A percentile compares a stretch with the other conserved stretches of the same genome.
These are phyloP conservation scores for Drosophila neotestacea DNA, from an alignment of 2,888 invertebrate species.

Conservation along the genomic window DNA sequence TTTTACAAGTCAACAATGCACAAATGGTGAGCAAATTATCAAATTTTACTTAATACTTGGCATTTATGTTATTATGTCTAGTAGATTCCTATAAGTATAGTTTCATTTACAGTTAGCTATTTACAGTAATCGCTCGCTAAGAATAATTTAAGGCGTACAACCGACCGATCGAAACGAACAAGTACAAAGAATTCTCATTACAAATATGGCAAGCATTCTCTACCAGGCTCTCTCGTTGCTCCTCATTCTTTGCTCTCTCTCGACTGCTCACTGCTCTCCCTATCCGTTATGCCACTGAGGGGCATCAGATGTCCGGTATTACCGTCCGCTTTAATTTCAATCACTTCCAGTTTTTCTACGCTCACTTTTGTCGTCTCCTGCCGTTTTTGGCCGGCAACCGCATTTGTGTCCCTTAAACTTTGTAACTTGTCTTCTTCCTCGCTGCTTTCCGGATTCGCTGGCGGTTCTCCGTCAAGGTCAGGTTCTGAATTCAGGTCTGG, in stretches of 20 bases:
- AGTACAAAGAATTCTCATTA: conserved; percentile 63
- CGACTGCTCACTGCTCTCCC: conserved; percentile 23
- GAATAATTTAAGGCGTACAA: conserved; percentile 63
- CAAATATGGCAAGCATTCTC: conserved; percentile 73
- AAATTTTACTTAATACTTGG: conserved; percentile 63
- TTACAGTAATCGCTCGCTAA: conserved; percentile 74
- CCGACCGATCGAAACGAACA: conserved; percentile 25
- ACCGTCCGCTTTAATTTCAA: conserved; percentile 85
- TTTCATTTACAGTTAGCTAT: conserved; percentile 68
- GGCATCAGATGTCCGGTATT: conserved; percentile 83
- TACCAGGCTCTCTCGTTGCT: conserved; percentile 11
- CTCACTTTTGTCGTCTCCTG: conserved; percentile 74
- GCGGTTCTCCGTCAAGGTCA: conserved; percentile 12
- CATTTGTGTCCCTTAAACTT: conserved; percentile 58
- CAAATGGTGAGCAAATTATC: conserved; percentile 49
- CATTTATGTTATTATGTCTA: conserved; percentile 56
- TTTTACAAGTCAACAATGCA: conserved; percentile 39
- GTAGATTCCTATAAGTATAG: conserved; percentile 45
- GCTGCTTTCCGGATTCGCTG: conserved; percentile 32
- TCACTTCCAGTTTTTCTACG: conserved; percentile 85
- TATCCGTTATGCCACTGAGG: conserved; percentile 44
- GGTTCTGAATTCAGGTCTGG: conserved; percentile 11
- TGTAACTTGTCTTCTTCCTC: conserved; percentile 60
- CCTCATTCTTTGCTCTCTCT: conserved; percentile 28
- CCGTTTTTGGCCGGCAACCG: conserved; percentile 30